Base-by-base conservation (phyloP, 53 echinoderm and acorn worm species). In the Stichopus horrens region DNA sequence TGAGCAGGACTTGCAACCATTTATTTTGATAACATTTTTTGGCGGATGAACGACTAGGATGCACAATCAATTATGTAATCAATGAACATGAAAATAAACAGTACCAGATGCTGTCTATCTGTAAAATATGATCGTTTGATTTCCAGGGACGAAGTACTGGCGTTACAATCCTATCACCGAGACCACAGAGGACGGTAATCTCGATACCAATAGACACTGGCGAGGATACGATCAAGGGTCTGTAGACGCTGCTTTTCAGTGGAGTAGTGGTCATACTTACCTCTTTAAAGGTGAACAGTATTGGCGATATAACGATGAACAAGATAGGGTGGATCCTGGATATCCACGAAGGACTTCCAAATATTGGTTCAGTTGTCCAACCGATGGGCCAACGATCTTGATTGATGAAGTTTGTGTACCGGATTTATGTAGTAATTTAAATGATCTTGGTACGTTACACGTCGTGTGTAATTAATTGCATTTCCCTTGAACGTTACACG, bases 221-320 rank as follows among this genome's bases (percentile, higher is more conserved):
- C 71, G 7, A 7, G 71, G 71, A 5, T 71, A 16, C 18, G n/a
- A 18, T 19, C 81, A 81, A 4, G 81, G 58, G 21, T 52, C 81
- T 19, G 79, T 97, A 21, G 95, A 97, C 60, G 97, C 93, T 11
- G 92, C 97, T 21, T 68, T 97, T 16, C 92, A 91, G 8, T 97
- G 97, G 97, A 95, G 95, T 58, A 95, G 92, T 9, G 94, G 94
- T n/a, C 92, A 92, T 55, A 94, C 94, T n/a, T 96, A 96, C 84
- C 90, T 94, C 90, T 94, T 96, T 92, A 92, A 90, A 76, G 94
- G 91, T 52, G 93, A 93, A 0, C 74, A 90, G 51, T 96, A 94
- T 57, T 96, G 90, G 86, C 83, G 96, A 10, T 96, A 90, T 75
- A 93, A 94, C 19, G 96, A 96, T 76, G 86, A 83, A 20, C 83